Base-by-base conservation (phyloP, 1,140 invertebrate genomes). In the Aphis gossypii region DNA sequence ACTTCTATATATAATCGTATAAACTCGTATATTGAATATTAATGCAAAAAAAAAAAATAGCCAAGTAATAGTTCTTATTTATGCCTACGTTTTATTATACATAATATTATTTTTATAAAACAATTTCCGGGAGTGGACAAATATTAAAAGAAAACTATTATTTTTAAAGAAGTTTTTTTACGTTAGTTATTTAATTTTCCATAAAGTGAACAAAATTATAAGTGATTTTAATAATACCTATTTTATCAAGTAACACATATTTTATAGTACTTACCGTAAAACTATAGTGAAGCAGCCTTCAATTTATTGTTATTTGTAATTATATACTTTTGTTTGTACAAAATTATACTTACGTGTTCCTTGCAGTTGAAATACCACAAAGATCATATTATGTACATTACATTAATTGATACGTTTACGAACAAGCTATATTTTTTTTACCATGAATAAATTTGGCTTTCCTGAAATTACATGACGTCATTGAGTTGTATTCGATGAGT, bases 381-480 rank as follows among this genome's bases (percentile, higher is more conserved):
- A 87, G 41, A 87, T 88, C 46, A 88, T 88, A 88, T 88, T 48
- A 46, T 87, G 25, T 25, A 46, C 11, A 46, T 86, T 30, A 21
- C 18, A 46, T 88, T 48, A 48, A 48, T 88, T 48, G n/a, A 48
- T 48, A 18, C 30, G 5, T 84, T 84, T 88, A 30, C 14, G 60
- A 76, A 88, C 86, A 20, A 51, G 46, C 30, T 48, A n/a, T 87
- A 8, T 11, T 87, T 48, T 8, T n/a, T 88, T 48, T 30, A n/a
- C n/a, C 11, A n/a, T 48, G 86, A 88, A 88, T 88, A 88, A 48
- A 48, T 88, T 88, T 48, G 44, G 46, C 44, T 88, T 48, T n/a
- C 23, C 86, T 48, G 86, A 88, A n/a, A 88, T 46, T 88, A 41
- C n/a, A 48, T 88, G 46, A 88, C 86, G 86, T 88, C 86, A 88